phyloP scores from a whole-genome alignment of 1,140 invertebrate species.

The Lerema accius region DNA sequence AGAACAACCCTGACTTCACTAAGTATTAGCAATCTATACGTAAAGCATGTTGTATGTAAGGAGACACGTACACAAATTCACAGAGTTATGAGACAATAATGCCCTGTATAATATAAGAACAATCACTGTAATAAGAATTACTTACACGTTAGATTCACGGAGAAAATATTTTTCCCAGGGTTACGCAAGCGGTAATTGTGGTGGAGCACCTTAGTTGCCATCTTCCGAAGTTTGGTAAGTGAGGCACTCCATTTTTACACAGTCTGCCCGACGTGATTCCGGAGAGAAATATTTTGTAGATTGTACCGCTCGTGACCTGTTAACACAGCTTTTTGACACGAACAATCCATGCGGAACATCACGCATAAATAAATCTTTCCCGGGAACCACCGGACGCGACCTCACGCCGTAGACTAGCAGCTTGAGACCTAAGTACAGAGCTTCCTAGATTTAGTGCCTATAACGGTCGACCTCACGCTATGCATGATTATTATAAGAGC shows the following conservation, averaged over 20 bases:
- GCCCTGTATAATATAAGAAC: constrained; percentile 65
- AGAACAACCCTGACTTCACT: constrained; percentile 55
- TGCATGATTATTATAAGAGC: constrained; percentile 81
- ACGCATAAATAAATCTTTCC: constrained; percentile 81
- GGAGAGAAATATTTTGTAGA: constrained; percentile 82
- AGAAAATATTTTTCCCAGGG: constrained; percentile 83
- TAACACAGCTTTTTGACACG: constrained; percentile 68
- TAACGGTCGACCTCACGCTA: constrained; percentile 77
- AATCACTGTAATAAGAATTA: constrained; percentile 75
- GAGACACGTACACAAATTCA: constrained; percentile 60
- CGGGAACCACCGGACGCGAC: constrained; percentile 76
- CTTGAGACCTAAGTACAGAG: constrained; percentile 64
- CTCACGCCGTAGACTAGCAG: constrained; percentile 73
- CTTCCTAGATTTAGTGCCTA: constrained; percentile 66
- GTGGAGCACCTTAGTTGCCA: constrained; percentile 82
- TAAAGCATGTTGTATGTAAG: constrained; percentile 73
- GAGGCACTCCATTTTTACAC: constrained; percentile 82
- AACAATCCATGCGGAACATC: constrained; percentile 76
- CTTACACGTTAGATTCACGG: constrained; percentile 82
- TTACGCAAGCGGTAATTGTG: constrained; percentile 82
- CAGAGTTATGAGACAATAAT: constrained; percentile 58
- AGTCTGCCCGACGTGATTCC: constrained; percentile 81
- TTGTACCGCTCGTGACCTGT: constrained; percentile 78
- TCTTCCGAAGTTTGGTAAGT: constrained; percentile 82
- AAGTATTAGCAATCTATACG: constrained; percentile 59